Evolutionary conservation across 2,888 invertebrate genomes (phyloP).

Genomic region (Psococerastis gibbosa): DNA sequence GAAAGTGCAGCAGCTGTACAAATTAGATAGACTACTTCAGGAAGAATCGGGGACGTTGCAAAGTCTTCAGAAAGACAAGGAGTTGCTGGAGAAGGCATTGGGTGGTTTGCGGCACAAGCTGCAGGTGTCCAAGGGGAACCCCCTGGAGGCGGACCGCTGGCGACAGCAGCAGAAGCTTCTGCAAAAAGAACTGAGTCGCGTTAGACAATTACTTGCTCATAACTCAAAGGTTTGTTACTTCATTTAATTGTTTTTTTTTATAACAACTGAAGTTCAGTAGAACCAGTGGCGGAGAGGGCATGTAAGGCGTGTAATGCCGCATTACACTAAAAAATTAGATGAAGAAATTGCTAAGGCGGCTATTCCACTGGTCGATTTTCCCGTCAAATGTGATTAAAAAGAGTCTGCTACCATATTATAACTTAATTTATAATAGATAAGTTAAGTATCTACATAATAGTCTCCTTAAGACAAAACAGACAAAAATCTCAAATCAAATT

Average conservation of each 20-base stretch:
- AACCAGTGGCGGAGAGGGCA: background rate
- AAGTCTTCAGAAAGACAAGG: slow-evolving; percentile 55
- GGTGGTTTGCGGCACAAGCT: slow-evolving; percentile 43
- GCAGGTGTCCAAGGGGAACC: slow-evolving; percentile 38
- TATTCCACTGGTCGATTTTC: too few relatives aligned
- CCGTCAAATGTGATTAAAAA: too few relatives aligned
- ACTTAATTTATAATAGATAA: too few relatives aligned
- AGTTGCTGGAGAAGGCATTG: slow-evolving; percentile 46
- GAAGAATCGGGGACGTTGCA: slow-evolving; percentile 55
- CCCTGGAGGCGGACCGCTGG: slow-evolving; percentile 44
- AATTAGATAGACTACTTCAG: slow-evolving; percentile 50
- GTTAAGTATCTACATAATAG: too few relatives aligned
- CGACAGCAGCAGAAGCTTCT: slow-evolving; percentile 48
- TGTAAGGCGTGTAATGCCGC: too few relatives aligned
- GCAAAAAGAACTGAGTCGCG: slow-evolving; percentile 62
- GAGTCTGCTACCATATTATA: too few relatives aligned
- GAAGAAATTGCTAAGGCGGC: too few relatives aligned
- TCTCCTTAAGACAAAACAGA: too few relatives aligned
- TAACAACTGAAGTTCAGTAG: background rate
- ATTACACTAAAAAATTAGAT: too few relatives aligned
- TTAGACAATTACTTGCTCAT: slow-evolving; percentile 70
- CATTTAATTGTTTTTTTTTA: background rate
- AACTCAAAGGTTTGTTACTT: slow-evolving; percentile 51
- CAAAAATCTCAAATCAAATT: too few relatives aligned
- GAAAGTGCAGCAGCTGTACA: slow-evolving; percentile 60